A percentile compares a stretch with the other conserved stretches of the same genome.
These are phyloP conservation scores for Drosophila burlai DNA, from an alignment of 1,140 invertebrate species.

Conservation along the genomic window DNA sequence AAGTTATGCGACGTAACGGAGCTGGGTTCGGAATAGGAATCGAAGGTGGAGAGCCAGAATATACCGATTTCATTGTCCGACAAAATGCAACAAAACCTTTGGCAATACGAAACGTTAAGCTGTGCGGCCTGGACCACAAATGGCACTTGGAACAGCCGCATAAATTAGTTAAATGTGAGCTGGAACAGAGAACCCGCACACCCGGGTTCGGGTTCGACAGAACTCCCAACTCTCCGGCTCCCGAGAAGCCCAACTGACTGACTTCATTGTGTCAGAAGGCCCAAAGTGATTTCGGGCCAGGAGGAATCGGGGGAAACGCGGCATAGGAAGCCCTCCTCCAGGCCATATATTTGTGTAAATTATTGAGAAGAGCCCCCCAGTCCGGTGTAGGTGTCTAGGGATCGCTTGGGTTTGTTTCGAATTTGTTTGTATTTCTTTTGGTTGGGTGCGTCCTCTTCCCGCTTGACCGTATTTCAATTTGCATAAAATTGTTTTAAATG, in stretches of 20 bases:
- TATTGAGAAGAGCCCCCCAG: constrained; percentile 56
- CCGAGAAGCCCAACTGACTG: constrained; percentile 47
- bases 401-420: constrained; percentile 27
- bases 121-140: constrained; percentile 74
- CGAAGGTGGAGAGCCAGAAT: constrained; percentile 7
- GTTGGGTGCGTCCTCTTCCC: constrained; percentile 53
- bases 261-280: constrained; percentile 77
- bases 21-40: not conserved
- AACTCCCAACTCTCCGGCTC: constrained; percentile 5
- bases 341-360: constrained; percentile 77
- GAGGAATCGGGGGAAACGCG: constrained; percentile 49
- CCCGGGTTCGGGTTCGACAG: constrained; percentile 5
- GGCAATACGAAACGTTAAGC: constrained; percentile 46
- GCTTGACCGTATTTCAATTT: constrained; percentile 77
- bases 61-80: constrained; percentile 49
- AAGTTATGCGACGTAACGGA: constrained; percentile 59
- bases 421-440: constrained; percentile 14
- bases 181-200: constrained; percentile 59
- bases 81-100: constrained; percentile 78
- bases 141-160: constrained; percentile 74
- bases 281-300: constrained; percentile 66
- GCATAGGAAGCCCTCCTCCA: constrained; percentile 36
- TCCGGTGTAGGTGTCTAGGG: constrained; percentile 64
- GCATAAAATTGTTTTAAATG: constrained; percentile 84
- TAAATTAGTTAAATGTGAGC: constrained; percentile 72